Percentiles rank a stretch among this genome's conserved stretches.
Conservation (phyloP, 2,113 vertebrate species). For the Callionymus lyra region DNA sequence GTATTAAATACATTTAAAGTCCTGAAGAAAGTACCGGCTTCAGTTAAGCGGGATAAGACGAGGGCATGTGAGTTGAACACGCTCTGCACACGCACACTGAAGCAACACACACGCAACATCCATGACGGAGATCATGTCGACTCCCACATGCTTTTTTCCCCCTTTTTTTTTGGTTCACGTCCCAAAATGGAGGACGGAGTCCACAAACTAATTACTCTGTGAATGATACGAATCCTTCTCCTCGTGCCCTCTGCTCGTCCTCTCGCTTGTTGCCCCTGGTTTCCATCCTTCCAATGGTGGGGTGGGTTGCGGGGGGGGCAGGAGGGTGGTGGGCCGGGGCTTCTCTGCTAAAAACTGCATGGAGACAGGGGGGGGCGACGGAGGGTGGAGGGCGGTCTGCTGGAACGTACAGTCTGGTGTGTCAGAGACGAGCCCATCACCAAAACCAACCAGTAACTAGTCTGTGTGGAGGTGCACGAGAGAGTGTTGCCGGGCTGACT, state of each 20-base stretch:
- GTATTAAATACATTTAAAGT: too few species aligned
- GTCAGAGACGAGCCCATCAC: conserved; percentile 51
- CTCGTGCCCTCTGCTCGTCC: conserved; percentile 31
- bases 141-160: too few species aligned
- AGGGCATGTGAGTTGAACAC: conserved; percentile 37
- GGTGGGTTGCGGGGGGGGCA: conserved; percentile 2
- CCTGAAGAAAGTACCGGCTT: too few species aligned
- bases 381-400: conserved; percentile 26
- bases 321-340: conserved; percentile 35
- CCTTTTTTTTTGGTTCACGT: neutral
- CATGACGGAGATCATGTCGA: too few species aligned
- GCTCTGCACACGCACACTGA: conserved; percentile 34
- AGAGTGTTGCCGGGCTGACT: conserved; percentile 23
- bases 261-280: conserved; percentile 40
- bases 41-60: conserved; percentile 4
- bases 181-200: neutral
- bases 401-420: conserved; percentile 49
- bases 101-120: conserved; percentile 19
- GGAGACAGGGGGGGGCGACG: conserved; percentile 66
- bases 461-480: conserved; percentile 37
- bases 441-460: conserved; percentile 38
- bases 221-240: conserved; percentile 32
- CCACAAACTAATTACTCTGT: conserved; percentile 5
- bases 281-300: conserved; percentile 34
- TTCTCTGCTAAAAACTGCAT: conserved; percentile 71